These are phyloP conservation scores for Amphipoea oculea DNA, from an alignment of 2,888 invertebrate genomes.

Conservation along the genomic window DNA sequence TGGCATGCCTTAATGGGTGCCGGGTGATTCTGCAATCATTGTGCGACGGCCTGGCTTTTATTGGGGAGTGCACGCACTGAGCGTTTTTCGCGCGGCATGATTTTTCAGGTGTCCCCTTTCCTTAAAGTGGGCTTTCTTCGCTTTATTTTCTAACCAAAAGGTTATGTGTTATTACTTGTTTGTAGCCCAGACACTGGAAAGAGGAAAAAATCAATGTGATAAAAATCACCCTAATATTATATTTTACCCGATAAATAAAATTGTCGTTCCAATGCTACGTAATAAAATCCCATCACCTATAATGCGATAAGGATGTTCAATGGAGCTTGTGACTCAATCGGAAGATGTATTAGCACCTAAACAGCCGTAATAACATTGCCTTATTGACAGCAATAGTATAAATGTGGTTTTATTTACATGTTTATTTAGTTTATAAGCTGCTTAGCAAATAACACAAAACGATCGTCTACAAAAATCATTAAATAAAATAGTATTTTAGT, in stretches of 20 bases:
- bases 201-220: background rate
- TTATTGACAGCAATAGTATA: background rate
- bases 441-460: background rate
- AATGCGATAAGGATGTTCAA: slow-evolving; percentile 19
- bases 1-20: slow-evolving; percentile 36
- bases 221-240: background rate
- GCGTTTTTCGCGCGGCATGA: background rate
- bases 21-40: slow-evolving; percentile 47
- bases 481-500: background rate
- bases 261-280: background rate
- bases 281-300: background rate
- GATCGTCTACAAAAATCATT: background rate
- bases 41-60: slow-evolving; percentile 26
- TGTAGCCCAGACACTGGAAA: background rate
- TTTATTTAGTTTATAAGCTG: background rate
- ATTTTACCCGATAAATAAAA: background rate
- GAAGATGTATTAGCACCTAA: slow-evolving; percentile 3
- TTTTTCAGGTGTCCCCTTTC: background rate
- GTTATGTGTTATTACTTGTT: too few relatives aligned
- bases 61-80: slow-evolving; percentile 10
- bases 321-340: background rate
- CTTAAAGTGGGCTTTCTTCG: background rate
- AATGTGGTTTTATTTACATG: background rate
- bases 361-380: background rate
- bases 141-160: background rate